Base-by-base conservation (phyloP, 2,113 vertebrate genomes). In the Aptenodytes patagonicus region DNA sequence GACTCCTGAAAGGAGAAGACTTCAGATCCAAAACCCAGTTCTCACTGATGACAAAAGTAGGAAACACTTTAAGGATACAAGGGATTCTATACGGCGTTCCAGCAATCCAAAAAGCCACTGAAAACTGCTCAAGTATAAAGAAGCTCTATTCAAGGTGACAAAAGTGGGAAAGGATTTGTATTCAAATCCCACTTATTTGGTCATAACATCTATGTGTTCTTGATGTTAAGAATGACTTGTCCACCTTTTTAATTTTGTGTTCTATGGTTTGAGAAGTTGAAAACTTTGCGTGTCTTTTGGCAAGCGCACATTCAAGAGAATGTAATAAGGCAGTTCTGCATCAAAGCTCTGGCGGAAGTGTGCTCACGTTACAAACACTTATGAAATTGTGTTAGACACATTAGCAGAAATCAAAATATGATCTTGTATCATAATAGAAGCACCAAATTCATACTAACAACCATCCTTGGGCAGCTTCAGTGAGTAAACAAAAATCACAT, bases 361-460 rank as follows among this genome's bases (percentile, higher is more conserved):
- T 17, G 17, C 25, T 92, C 38, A 17, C 6, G 4, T 38, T 46
- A 60, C 55, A 68, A 78, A 54, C 17, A 44, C 20, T 49, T 19
- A 31, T 1, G 7, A 58, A 28, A 55, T 54, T n/a, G 24, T 13
- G 28, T 44, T 31, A 72, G 40, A 31, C 20, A 32, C 29, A 32
- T 29, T 12, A 81, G 34, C 55, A 85, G 52, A 60, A 87, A 85
- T 13, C 9, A 47, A 81, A 84, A 28, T 15, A 25, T 11, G 47
- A 7, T 9, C 24, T 12, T 36, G 5, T 25, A 12, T 55, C 4
- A 0, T 15, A 44, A 68, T 0, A 58, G 12, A 73, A 77, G 18
- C 62, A 84, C 3, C 17, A 65, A 44, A 38, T 47, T 75, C 55
- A 13, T 28, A 24, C 24, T 7, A 84, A 68, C 21, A 68, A 16